Evolutionary conservation across 1,140 invertebrate species (phyloP), one percentile per base, ranked within the genome.

Genomic region (Zaprionus kolodkinae): DNA sequence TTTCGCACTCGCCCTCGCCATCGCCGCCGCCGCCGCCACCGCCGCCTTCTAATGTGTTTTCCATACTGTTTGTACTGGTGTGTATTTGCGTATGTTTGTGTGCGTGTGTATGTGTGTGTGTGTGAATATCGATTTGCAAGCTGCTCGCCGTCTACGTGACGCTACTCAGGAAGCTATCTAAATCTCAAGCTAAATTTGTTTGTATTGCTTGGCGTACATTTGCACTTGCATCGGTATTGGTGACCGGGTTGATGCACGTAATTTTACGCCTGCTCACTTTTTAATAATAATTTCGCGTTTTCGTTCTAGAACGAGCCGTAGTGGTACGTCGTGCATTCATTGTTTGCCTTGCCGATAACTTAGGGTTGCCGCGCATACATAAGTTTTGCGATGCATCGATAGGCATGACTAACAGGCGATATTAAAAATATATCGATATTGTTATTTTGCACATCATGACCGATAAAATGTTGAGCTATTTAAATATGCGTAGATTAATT

Each of bases 81-180:
- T 79, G 71, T 77, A 73, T 81, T 43, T 60, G 61, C 40, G 50
- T 78, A 45, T 71, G 62, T 72, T 60, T 71, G 45, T 50, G 48
- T 78, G 65, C 48, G 7, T 56, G 36, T 72, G 11, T 63, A 40
- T 66, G 50, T 63, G 62, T 66, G 69, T 77, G 64, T 55, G 64
- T 73, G 75, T 78, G 85, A 89, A 84, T 88, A 88, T 88, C 78
- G 84, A 88, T 88, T 75, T 75, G 72, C 72, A 75, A 75, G 55
- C 63, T 67, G 80, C 55, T 72, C 77, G 77, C 68, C 78, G 82
- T 78, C 85, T 88, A 88, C 84, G 84, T 88, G 84, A 88, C 85
- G 84, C 83, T 70, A 69, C 72, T 79, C 83, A 86, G 83, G 76
- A 83, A 87, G 63, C 63, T 71, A 75, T 71, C 72, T 75, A 52